These are phyloP conservation scores for Lagopus leucura DNA, from an alignment of 2,113 vertebrate genomes.

Conservation along the genomic window DNA sequence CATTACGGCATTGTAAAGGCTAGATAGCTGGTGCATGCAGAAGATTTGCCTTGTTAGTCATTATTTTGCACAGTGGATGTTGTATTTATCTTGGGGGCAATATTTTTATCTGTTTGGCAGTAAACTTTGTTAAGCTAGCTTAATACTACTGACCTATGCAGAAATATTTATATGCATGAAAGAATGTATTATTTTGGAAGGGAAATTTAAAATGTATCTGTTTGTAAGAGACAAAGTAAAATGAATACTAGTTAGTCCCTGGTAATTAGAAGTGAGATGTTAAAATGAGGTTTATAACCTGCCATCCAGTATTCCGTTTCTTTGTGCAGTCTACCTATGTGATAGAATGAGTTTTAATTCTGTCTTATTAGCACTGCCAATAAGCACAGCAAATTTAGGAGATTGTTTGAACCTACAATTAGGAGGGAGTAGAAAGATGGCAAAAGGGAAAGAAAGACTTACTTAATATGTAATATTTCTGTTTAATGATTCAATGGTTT, in stretches of 20 bases:
- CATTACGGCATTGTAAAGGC: neutral
- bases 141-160: neutral
- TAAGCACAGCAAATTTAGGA: neutral
- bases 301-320: neutral
- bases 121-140: neutral
- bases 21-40: neutral
- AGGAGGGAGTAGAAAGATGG: neutral
- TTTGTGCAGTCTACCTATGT: neutral
- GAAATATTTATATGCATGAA: neutral
- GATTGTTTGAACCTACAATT: neutral
- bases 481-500: neutral
- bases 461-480: neutral
- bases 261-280: neutral
- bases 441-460: neutral
- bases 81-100: neutral
- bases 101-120: neutral
- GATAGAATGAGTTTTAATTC: neutral
- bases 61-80: neutral
- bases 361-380: neutral
- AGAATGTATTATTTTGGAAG: neutral
- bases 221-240: neutral
- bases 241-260: neutral
- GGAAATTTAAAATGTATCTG: neutral
- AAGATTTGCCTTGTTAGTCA: neutral
- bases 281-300: neutral